Evolutionary conservation across 2,888 invertebrate genomes (phyloP).

Genomic region (Cartodere bifasciata): DNA sequence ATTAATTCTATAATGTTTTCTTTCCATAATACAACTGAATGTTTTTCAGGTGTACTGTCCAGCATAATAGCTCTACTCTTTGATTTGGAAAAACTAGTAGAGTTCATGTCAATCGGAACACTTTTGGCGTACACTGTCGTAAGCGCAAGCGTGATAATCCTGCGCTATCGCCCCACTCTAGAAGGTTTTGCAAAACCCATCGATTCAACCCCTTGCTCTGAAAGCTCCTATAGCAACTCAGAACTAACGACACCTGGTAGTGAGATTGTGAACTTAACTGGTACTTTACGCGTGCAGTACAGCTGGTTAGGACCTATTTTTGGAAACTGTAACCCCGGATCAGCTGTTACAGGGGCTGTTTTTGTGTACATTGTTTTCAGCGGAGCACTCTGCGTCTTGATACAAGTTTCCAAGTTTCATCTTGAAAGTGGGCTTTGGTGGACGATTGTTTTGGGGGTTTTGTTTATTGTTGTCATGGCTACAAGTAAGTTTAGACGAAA

Average conservation of each 20-base stretch:
- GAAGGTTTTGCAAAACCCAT: constrained; percentile 13
- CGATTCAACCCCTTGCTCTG: constrained; percentile 28
- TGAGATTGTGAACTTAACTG: constrained; percentile 46
- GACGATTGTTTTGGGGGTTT: constrained; percentile 50
- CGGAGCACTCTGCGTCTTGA: constrained; percentile 55
- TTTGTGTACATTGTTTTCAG: constrained; percentile 54
- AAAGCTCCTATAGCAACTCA: constrained; percentile 30
- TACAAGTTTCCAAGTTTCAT: constrained; percentile 43
- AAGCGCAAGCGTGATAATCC: constrained; percentile 76
- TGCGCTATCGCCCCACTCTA: constrained; percentile 46
- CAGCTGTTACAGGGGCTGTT: constrained; percentile 59
- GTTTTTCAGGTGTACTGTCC: constrained; percentile 60
- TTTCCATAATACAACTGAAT: too few relatives aligned
- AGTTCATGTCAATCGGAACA: constrained; percentile 90
- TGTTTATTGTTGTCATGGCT: constrained; percentile 48
- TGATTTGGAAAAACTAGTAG: constrained; percentile 79
- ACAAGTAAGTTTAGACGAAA: constrained; percentile 44
- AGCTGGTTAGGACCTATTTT: constrained; percentile 61
- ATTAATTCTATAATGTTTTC: too few relatives aligned
- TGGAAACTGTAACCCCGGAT: constrained; percentile 64
- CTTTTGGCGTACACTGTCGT: constrained; percentile 84
- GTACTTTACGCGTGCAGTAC: constrained; percentile 59
- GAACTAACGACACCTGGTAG: constrained; percentile 31
- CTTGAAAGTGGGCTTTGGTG: constrained; percentile 48
- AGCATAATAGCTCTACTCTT: constrained; percentile 72